Conservation (phyloP, 1,140 invertebrate species). For the Ceratosolen solmsi region DNA sequence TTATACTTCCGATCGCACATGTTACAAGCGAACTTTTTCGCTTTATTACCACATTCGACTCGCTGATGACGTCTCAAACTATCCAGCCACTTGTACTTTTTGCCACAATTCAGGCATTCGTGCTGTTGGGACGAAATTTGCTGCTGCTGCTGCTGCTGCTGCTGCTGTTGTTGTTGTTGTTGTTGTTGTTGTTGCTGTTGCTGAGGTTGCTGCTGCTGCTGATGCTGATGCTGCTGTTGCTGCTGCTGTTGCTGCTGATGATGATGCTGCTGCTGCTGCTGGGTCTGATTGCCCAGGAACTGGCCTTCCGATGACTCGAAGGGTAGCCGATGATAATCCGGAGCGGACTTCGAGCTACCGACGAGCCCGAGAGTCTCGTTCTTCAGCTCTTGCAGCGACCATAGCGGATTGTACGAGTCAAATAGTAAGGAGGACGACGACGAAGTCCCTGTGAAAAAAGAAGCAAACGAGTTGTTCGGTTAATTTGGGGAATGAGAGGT, state of each 20-base stretch:
- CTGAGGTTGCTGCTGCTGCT: neutral
- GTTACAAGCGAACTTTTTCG: slow-evolving; percentile 63
- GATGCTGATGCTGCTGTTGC: neutral
- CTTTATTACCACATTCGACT: slow-evolving; percentile 75
- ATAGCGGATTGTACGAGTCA: slow-evolving; percentile 32
- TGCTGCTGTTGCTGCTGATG: neutral
- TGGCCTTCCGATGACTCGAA: neutral
- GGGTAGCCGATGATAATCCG: slow-evolving; percentile 7
- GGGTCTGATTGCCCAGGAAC: neutral
- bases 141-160: slow-evolving; percentile 8
- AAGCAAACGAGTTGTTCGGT: slow-evolving; percentile 9
- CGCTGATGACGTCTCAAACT: slow-evolving; percentile 73
- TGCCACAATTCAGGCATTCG: slow-evolving; percentile 64
- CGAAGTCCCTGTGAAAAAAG: slow-evolving; percentile 1
- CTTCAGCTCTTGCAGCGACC: slow-evolving; percentile 41
- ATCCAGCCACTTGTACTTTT: slow-evolving; percentile 73
- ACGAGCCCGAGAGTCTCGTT: slow-evolving; percentile 4
- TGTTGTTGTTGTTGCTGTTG: neutral
- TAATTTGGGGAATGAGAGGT: neutral
- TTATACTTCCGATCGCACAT: slow-evolving; percentile 66
- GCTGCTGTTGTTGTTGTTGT: neutral
- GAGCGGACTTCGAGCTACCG: neutral
- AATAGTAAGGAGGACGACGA: slow-evolving; percentile 3
- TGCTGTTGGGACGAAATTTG: neutral
- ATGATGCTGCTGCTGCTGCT: neutral